Conservation (phyloP, 2,797 vertebrate genomes). For the Sarcophilus harrisii region DNA sequence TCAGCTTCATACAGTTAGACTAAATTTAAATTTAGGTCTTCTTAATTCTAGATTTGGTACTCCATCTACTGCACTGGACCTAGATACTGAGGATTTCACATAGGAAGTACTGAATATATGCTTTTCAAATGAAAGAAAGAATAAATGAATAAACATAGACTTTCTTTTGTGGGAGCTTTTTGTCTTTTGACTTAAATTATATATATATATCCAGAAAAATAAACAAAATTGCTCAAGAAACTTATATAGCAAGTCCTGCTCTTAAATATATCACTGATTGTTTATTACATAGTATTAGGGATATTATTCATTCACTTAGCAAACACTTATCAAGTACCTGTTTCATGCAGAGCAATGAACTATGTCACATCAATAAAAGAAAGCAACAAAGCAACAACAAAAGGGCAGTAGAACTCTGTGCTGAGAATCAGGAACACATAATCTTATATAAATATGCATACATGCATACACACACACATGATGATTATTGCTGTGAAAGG, state of each 20-base stretch:
- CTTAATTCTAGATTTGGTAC: background rate
- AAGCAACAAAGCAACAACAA: too few relatives aligned
- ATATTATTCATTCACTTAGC: background rate
- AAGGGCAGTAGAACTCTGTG: background rate
- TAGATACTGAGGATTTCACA: background rate
- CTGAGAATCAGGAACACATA: background rate
- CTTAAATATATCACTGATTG: background rate
- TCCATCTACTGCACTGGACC: background rate
- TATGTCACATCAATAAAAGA: background rate
- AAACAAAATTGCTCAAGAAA: background rate
- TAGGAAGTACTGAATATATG: background rate
- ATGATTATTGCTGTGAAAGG: too few relatives aligned
- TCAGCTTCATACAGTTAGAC: background rate
- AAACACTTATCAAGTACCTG: background rate
- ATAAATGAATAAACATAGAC: background rate
- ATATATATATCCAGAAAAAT: background rate
- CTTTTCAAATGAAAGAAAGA: background rate
- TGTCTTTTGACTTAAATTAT: background rate
- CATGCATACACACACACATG: background rate
- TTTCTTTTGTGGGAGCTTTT: background rate
- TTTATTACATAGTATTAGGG: background rate
- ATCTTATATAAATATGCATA: background rate
- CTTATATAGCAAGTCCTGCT: background rate
- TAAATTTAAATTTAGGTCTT: background rate
- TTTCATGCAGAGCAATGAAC: background rate